Percentiles rank a stretch among this genome's conserved stretches.
Evolutionary conservation across 2,888 invertebrate genomes (phyloP).

Genomic region (Epirrhoe tristata): DNA sequence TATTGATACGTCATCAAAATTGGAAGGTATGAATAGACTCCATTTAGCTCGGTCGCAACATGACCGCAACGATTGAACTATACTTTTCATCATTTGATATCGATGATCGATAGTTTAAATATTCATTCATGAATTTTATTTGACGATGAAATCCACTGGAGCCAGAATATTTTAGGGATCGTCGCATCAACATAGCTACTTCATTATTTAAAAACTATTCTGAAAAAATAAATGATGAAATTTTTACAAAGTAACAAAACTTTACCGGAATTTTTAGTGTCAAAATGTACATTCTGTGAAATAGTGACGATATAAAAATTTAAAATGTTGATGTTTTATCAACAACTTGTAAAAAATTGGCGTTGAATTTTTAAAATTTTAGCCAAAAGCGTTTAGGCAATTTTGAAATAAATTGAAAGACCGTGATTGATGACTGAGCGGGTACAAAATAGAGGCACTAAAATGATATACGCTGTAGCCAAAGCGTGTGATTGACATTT

Average conservation of each 20-base stretch:
- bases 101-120: constrained; percentile 25
- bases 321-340: constrained; percentile 1
- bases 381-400: constrained; percentile 56
- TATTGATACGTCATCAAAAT: constrained; percentile 17
- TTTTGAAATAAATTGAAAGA: constrained; percentile 69
- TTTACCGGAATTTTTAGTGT: constrained; percentile 10
- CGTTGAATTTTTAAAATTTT: constrained; percentile 49
- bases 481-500: constrained; percentile 47
- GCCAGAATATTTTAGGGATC: constrained; percentile 11
- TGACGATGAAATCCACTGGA: constrained; percentile 5
- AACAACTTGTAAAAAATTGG: constrained; percentile 19
- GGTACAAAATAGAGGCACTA: constrained; percentile 53
- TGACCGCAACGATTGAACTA: constrained; percentile 53
- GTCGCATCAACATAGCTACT: constrained; percentile 5
- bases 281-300: constrained; percentile 7
- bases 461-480: constrained; percentile 51
- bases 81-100: constrained; percentile 32
- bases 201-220: constrained; percentile 19
- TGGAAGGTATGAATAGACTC: constrained; percentile 48
- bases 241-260: constrained; percentile 7
- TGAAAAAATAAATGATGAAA: constrained; percentile 11
- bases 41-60: constrained; percentile 52
- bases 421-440: constrained; percentile 62
- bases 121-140: constrained; percentile 27
- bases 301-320: constrained; percentile 11